phyloP scores from a whole-genome alignment of 2,888 invertebrate species.

The Ornithoptera alexandrae region DNA sequence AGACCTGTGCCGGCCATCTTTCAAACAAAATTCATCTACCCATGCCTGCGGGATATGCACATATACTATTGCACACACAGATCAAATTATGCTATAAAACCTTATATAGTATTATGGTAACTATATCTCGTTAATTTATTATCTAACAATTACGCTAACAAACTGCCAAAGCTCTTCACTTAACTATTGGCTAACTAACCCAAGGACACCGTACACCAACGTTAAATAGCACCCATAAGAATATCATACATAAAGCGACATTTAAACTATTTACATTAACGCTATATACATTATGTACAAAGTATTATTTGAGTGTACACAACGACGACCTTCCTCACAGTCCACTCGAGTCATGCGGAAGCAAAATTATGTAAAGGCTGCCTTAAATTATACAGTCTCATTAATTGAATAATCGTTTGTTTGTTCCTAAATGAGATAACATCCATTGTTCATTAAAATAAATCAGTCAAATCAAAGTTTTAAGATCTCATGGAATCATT shows the following conservation, averaged over 20 bases:
- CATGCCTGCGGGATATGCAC: slow-evolving; percentile 48
- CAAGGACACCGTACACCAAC: slow-evolving; percentile 69
- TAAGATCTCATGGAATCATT: slow-evolving; percentile 63
- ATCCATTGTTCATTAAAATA: slow-evolving; percentile 57
- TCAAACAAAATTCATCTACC: slow-evolving; percentile 44
- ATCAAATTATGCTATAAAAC: slow-evolving; percentile 63
- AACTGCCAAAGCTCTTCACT: slow-evolving; percentile 38
- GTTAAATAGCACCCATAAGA: slow-evolving; percentile 77
- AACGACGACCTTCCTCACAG: slow-evolving; percentile 29
- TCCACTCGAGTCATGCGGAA: slow-evolving; percentile 33
- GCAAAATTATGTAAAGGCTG: slow-evolving; percentile 59
- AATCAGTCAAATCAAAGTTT: slow-evolving; percentile 63
- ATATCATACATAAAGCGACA: slow-evolving; percentile 73
- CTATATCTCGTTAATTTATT: slow-evolving; percentile 58
- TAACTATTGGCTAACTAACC: slow-evolving; percentile 47
- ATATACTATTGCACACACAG: slow-evolving; percentile 73
- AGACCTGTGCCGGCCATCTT: slow-evolving; percentile 57
- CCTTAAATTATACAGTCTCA: slow-evolving; percentile 72
- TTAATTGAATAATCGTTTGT: slow-evolving; percentile 60
- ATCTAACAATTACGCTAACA: slow-evolving; percentile 41
- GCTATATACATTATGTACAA: slow-evolving; percentile 62
- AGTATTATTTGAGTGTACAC: slow-evolving; percentile 48
- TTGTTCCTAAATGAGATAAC: slow-evolving; percentile 73
- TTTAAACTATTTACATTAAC: slow-evolving; percentile 52
- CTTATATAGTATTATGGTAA: slow-evolving; percentile 65